Base-by-base conservation (phyloP, 2,113 vertebrate species). In the Scomber japonicus region DNA sequence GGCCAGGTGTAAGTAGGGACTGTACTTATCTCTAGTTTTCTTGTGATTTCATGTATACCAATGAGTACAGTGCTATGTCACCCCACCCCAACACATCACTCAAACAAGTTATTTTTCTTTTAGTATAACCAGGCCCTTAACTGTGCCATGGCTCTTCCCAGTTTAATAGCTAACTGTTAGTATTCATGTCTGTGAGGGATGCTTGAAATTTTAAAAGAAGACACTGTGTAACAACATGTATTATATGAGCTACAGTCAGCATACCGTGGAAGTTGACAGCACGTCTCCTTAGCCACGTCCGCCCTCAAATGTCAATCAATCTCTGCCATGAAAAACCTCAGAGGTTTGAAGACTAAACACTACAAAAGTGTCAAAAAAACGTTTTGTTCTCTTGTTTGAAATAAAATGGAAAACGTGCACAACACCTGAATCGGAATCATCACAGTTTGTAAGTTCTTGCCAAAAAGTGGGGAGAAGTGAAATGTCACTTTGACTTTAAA, bases 81-180 rank as follows among this genome's bases (percentile, higher is more conserved):
- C 8, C 35, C 35, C 35, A 40, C 35, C 35, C 6, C 35, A 40
- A 40, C 6, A 40, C 35, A 7, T 40, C 35, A 9, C 9, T 9
- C 35, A 7, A 7, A 8, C 5, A 9, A 40, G 8, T 40, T 8
- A 8, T 40, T 40, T 40, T 27, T 27, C 24, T 27, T 40, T 40
- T 40, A 40, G 9, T 40, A 40, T 40, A 40, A 40, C 5, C 35
- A 9, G 35, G 35, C 35, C 35, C 6, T 40, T 40, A 40, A 40
- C 35, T 9, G 24, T 50, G 64, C 15, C 15, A 66, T 30, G 17
- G 24, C 8, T 50, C 50, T 3, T 46, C 8, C 21, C 62, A 64
- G 24, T 48, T 50, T 50, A 66, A 48, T 46, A 49, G 45, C 46
- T 50, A 51, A 21, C 48, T 66, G 64, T 66, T 66, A 24, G 30